Percentiles rank a stretch among this genome's conserved stretches.
phyloP scores from a whole-genome alignment of 2,797 vertebrate species.

The Anableps anableps region DNA sequence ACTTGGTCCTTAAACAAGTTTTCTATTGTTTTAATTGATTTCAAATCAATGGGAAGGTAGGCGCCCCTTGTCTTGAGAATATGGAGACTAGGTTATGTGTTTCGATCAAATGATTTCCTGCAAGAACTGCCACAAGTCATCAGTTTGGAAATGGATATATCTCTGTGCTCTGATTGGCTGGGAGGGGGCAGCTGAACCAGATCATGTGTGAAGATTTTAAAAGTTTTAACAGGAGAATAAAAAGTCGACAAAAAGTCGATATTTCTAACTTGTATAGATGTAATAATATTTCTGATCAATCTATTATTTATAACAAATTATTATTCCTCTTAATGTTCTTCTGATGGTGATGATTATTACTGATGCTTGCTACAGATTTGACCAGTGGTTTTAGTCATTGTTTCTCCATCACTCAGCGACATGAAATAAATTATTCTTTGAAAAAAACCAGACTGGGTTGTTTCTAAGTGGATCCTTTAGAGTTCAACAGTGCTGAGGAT shows the following conservation, averaged over 20 bases:
- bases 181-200: conserved; percentile 74
- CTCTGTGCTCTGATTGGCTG: conserved; percentile 78
- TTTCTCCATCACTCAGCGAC: conserved; percentile 77
- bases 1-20: not conserved
- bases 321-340: conserved; percentile 79
- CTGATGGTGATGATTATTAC: conserved; percentile 70
- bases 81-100: not conserved
- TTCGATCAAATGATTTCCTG: not conserved
- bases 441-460: conserved; percentile 38
- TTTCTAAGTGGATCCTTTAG: conserved; percentile 14
- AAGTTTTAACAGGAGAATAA: conserved; percentile 73
- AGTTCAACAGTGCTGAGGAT: conserved; percentile 39
- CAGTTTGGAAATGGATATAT: not conserved
- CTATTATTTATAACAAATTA: conserved; percentile 81
- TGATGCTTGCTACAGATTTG: conserved; percentile 79
- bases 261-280: conserved; percentile 85
- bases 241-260: conserved; percentile 71
- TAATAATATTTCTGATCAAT: conserved; percentile 75
- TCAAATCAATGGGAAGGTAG: not conserved
- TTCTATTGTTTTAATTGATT: not conserved
- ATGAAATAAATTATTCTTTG: conserved; percentile 82
- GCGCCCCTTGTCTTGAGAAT: not conserved
- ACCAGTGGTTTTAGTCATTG: conserved; percentile 76
- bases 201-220: conserved; percentile 80
- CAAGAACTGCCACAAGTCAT: too few species aligned